Conservation (phyloP, 2,888 invertebrate genomes). For the Tromatobia lineatoria region DNA sequence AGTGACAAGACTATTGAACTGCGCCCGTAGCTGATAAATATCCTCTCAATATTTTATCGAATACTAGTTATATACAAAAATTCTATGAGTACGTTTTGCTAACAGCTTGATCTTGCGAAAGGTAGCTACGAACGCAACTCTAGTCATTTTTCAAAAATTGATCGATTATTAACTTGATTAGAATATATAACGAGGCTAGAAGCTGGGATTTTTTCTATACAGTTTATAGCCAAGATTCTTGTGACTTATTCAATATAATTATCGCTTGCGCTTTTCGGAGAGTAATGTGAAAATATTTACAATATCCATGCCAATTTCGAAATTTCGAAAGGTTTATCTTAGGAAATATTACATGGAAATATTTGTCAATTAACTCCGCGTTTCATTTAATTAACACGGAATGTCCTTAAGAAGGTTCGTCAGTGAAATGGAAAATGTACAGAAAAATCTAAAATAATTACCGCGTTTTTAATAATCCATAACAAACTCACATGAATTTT, state of each 20-base stretch:
- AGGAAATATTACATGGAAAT: not conserved
- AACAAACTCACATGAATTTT: too few relatives aligned
- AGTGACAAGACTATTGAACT: slow-evolving; percentile 2
- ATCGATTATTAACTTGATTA: slow-evolving; percentile 13
- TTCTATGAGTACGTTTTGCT: slow-evolving; percentile 51
- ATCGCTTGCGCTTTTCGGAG: not conserved
- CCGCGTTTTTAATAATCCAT: too few relatives aligned
- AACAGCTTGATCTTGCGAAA: slow-evolving; percentile 38
- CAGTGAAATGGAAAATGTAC: too few relatives aligned
- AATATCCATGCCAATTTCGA: not conserved
- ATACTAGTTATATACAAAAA: slow-evolving; percentile 62
- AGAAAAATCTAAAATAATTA: too few relatives aligned
- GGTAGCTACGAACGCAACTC: slow-evolving; percentile 38
- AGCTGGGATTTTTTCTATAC: not conserved
- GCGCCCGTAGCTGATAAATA: slow-evolving; percentile 17
- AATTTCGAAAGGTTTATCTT: not conserved
- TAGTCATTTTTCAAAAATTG: slow-evolving; percentile 7
- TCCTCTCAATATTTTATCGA: slow-evolving; percentile 26
- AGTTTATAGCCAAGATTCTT: not conserved
- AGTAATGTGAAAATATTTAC: not conserved
- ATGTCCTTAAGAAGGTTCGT: too few relatives aligned
- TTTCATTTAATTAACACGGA: too few relatives aligned
- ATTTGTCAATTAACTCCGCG: too few relatives aligned
- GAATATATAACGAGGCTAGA: not conserved
- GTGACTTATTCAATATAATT: slow-evolving; percentile 7